phyloP scores from a whole-genome alignment of 2,113 vertebrate genomes.

The Tupaia chinensis region DNA sequence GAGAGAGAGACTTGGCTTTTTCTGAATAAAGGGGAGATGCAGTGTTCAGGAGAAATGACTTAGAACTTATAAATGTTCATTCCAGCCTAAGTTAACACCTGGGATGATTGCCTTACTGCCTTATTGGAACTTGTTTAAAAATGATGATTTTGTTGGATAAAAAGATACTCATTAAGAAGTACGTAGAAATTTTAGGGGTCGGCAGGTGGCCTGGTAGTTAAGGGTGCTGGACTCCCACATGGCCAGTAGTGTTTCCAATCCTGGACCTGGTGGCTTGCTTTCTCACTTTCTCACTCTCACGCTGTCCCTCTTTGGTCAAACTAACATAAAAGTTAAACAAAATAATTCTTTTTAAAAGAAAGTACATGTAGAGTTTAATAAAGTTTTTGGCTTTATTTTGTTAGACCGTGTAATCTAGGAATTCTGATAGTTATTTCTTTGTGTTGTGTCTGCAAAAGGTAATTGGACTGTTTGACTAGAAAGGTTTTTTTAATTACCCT shows the following conservation, averaged over 20 bases:
- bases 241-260: too few relatives aligned
- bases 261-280: too few relatives aligned
- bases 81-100: neutral
- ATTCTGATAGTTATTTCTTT: constrained; percentile 13
- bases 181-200: neutral
- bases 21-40: neutral
- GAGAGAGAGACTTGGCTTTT: neutral
- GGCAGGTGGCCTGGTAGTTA: too few relatives aligned
- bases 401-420: neutral
- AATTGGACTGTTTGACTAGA: neutral
- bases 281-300: too few relatives aligned
- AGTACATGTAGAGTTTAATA: neutral
- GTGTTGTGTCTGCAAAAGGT: neutral
- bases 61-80: neutral
- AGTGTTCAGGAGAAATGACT: neutral
- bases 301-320: too few relatives aligned
- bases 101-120: neutral
- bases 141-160: neutral
- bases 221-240: too few relatives aligned
- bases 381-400: neutral
- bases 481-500: neutral
- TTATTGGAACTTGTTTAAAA: neutral
- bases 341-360: too few relatives aligned
- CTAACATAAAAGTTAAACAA: too few relatives aligned
- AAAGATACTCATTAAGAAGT: neutral